These are phyloP conservation scores for Chaetogeoica ovagalla DNA, from an alignment of 2,888 invertebrate species.

Conservation along the genomic window DNA sequence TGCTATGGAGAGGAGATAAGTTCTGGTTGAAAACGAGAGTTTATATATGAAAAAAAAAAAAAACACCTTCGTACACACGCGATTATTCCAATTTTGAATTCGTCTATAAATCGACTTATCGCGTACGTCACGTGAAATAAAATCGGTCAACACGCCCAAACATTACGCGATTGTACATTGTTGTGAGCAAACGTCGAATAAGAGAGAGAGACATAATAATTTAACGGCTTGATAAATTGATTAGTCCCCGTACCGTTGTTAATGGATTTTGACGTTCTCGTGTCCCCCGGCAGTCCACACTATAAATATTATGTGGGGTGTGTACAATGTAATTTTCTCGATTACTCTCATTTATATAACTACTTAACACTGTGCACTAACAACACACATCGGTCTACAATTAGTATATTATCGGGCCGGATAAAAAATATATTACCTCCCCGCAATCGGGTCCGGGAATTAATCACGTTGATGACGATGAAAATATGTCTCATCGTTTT, in stretches of 20 bases:
- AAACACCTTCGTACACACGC: too few relatives aligned
- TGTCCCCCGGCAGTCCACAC: neutral
- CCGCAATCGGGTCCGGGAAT: neutral
- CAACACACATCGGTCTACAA: neutral
- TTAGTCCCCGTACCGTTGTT: neutral
- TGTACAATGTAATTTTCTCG: conserved; percentile 18
- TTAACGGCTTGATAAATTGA: neutral
- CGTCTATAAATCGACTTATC: too few relatives aligned
- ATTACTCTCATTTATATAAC: neutral
- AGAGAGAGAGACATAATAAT: neutral
- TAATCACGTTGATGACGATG: conserved; percentile 2
- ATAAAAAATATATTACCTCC: neutral
- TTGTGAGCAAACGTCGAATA: too few relatives aligned
- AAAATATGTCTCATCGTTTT: neutral
- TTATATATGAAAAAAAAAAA: too few relatives aligned
- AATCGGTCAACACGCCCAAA: too few relatives aligned
- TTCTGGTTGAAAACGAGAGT: too few relatives aligned
- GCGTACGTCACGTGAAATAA: too few relatives aligned
- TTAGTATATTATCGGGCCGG: too few relatives aligned
- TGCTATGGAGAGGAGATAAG: too few relatives aligned
- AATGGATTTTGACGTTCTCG: conserved; percentile 4
- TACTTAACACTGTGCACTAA: neutral
- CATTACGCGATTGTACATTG: too few relatives aligned
- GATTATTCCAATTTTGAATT: too few relatives aligned
- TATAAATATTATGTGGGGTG: neutral